Conservation (phyloP, 1,140 invertebrate genomes). For the Pseudachorutes palmiensis region DNA sequence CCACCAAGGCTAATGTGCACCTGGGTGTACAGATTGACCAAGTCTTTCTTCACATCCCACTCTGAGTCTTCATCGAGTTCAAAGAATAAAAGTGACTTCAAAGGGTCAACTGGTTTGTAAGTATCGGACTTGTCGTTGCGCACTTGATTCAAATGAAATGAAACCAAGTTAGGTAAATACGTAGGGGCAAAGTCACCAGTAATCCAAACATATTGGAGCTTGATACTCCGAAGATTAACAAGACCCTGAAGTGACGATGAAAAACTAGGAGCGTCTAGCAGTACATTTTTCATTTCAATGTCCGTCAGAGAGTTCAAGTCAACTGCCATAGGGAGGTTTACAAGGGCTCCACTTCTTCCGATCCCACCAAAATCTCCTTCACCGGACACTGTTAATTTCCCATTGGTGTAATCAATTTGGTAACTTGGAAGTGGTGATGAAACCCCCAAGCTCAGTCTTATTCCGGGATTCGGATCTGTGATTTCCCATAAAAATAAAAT, state of each 20-base stretch:
- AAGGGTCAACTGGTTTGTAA: slow-evolving; percentile 11
- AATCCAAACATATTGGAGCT: slow-evolving; percentile 9
- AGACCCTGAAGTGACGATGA: neutral
- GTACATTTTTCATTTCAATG: slow-evolving; percentile 13
- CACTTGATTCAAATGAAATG: slow-evolving; percentile 14
- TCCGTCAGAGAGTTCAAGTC: neutral
- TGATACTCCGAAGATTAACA: slow-evolving; percentile 10
- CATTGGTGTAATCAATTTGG: neutral
- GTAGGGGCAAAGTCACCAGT: slow-evolving; percentile 5
- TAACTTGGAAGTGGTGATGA: neutral
- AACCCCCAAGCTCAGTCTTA: neutral
- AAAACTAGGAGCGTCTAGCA: slow-evolving; percentile 9
- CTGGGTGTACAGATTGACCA: slow-evolving; percentile 12
- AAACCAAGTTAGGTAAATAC: slow-evolving; percentile 11
- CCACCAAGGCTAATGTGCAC: slow-evolving; percentile 17
- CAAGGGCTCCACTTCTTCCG: neutral
- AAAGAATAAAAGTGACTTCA: slow-evolving; percentile 24
- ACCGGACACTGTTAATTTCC: neutral
- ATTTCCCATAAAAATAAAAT: neutral
- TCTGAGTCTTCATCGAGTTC: slow-evolving; percentile 1
- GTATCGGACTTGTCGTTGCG: slow-evolving; percentile 11
- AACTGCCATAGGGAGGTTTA: neutral
- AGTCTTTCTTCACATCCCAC: slow-evolving; percentile 20
- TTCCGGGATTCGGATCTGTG: neutral
- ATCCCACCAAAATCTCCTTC: neutral